These are phyloP conservation scores for Siniperca scherzeri DNA, from an alignment of 2,797 vertebrate genomes.

Conservation along the genomic window DNA sequence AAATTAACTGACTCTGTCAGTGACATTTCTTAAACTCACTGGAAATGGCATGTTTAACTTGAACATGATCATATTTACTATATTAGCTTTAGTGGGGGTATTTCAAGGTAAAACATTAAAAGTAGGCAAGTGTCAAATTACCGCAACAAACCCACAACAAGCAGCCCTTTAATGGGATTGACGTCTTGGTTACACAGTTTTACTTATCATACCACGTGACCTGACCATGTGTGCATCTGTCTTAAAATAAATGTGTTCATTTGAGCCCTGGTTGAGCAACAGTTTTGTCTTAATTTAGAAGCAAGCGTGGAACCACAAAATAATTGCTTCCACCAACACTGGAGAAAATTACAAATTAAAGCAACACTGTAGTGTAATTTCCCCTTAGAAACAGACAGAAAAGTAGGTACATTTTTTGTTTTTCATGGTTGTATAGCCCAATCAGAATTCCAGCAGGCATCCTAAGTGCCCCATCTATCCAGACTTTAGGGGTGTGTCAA, in stretches of 20 bases:
- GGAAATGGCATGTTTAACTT: neutral
- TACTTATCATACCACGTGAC: slow-evolving; percentile 49
- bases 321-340: neutral
- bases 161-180: slow-evolving; percentile 47
- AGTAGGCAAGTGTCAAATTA: neutral
- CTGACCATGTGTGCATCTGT: slow-evolving; percentile 8
- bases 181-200: slow-evolving; percentile 14
- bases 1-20: neutral
- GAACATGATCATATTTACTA: neutral
- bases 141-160: slow-evolving; percentile 12
- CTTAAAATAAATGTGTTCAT: slow-evolving; percentile 36
- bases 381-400: neutral
- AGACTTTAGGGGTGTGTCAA: neutral
- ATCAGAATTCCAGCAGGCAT: neutral
- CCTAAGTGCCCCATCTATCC: too few relatives aligned
- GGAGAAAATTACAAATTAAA: neutral
- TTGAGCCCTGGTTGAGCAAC: neutral
- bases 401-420: neutral
- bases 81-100: neutral
- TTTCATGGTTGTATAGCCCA: neutral
- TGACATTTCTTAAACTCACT: neutral
- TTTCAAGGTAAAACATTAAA: neutral
- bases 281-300: neutral
- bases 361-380: neutral
- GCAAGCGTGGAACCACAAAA: neutral